Evolutionary conservation across 2,888 invertebrate species (phyloP), one percentile per base, ranked within the genome.

Genomic region (Epinotia ramella): DNA sequence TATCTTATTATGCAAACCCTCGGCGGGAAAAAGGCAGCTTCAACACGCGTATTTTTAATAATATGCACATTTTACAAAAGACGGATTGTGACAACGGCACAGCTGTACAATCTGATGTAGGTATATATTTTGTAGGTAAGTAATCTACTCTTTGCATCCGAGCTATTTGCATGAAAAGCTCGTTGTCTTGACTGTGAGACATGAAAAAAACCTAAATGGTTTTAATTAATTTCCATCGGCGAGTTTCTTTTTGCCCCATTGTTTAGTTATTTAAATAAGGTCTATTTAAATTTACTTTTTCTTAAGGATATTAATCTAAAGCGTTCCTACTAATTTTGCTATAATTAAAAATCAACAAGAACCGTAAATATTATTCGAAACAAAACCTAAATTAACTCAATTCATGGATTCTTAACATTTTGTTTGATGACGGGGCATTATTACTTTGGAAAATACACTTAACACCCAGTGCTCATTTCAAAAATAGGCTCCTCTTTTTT

Each of bases 121-220:
- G 16, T 78, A 73, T 79, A 79, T 79, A 81, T 80, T 81, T 79
- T 56, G 65, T 66, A 65, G 49, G 78, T 71, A 62, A 62, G 78
- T 82, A 81, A 81, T 82, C 79, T 79, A 78, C 80, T 80, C 65
- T 76, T 75, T 76, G 63, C 76, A 72, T 78, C 67, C 80, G 77
- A 79, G 78, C 72, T 78, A 89, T 89, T 89, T 88, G 85, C 89
- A 89, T 89, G 79, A 87, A 86, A 88, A 88, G 78, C 82, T 83
- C 85, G 84, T 88, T 87, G 84, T 85, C 80, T 81, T 80, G 76
- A 73, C 77, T 81, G 71, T 77, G 75, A 78, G 73, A 79, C 78
- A 75, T 78, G 77, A 78, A 80, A 81, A 81, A 80, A 79, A 73
- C 72, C 65, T 77, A 80, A 82, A 79, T 78, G 80, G 79, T 80